phyloP scores from a whole-genome alignment of 2,888 invertebrate genomes.

The Drosophila melanosoma region DNA sequence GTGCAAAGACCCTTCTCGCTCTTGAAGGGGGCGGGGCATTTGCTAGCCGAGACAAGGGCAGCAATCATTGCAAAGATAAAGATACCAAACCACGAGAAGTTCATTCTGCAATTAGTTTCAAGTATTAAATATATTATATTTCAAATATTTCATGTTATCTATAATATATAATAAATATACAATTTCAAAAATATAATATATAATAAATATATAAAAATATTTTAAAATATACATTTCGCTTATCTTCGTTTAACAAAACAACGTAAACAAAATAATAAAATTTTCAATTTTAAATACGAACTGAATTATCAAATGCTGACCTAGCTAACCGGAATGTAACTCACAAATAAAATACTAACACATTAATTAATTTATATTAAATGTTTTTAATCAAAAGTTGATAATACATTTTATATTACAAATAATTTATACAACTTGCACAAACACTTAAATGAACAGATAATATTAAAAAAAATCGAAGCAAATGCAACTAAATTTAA shows the following conservation, averaged over 20 bases:
- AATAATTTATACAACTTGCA: neutral
- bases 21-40: constrained; percentile 70
- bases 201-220: too few species aligned
- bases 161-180: neutral
- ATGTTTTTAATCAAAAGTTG: neutral
- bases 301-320: neutral
- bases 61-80: constrained; percentile 77
- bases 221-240: neutral
- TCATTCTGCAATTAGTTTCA: constrained; percentile 64
- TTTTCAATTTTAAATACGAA: neutral
- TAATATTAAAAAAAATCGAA: neutral
- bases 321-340: neutral
- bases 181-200: too few species aligned
- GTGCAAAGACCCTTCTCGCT: constrained; percentile 59
- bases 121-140: neutral
- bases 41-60: constrained; percentile 61
- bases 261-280: constrained; percentile 2
- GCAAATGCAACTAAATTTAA: neutral
- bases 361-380: neutral
- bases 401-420: neutral
- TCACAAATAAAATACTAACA: neutral
- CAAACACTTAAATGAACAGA: neutral
- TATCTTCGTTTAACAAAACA: neutral
- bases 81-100: constrained; percentile 73
- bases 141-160: neutral